Conservation (phyloP, 2,797 vertebrate species). For the Phalloptychus januarius region DNA sequence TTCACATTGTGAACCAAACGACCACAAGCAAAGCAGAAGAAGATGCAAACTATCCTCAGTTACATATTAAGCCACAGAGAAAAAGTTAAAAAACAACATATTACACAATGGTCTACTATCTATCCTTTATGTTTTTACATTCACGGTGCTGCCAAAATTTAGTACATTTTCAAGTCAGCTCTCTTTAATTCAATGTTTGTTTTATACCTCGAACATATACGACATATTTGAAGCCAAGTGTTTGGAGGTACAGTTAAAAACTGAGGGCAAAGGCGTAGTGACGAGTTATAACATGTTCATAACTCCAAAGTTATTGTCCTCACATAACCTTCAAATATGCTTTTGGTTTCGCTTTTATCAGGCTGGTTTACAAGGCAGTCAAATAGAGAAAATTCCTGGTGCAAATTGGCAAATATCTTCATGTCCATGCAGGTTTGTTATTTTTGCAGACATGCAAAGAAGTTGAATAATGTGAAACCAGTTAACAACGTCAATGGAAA, state of each 20-base stretch:
- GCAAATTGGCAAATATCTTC: rapidly evolving
- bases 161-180: not conserved
- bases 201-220: not conserved
- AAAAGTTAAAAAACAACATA: too few species aligned
- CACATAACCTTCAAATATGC: not conserved
- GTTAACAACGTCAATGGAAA: not conserved
- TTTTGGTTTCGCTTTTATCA: not conserved
- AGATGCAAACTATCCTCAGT: too few species aligned
- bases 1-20: rapidly evolving
- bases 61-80: too few species aligned
- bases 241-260: not conserved
- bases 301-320: not conserved
- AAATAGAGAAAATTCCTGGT: not conserved
- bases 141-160: not conserved
- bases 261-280: not conserved
- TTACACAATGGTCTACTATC: too few species aligned
- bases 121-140: too few species aligned
- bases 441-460: not conserved
- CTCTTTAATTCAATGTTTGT: not conserved
- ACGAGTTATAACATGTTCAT: too few species aligned
- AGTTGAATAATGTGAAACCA: not conserved
- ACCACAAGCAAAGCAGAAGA: too few species aligned
- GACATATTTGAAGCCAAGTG: not conserved
- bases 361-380: not conserved
- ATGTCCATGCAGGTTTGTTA: not conserved